Conservation (phyloP, 1,140 invertebrate genomes). For the Drosophila chauvacae region DNA sequence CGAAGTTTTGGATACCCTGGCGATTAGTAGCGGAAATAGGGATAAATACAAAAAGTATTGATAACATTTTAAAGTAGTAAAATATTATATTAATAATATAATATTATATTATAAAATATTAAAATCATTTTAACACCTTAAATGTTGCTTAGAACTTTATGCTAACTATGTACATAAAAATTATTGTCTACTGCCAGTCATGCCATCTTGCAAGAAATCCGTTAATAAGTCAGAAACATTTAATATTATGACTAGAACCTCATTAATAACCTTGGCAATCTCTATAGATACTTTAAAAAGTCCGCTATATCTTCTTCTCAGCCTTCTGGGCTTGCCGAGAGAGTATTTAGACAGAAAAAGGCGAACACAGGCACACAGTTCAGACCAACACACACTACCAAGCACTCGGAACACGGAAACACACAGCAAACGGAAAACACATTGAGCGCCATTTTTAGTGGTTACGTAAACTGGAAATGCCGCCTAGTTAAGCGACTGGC, state of each 20-base stretch:
- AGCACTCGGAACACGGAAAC: constrained; percentile 21
- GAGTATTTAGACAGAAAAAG: constrained; percentile 21
- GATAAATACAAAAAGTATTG: too few relatives aligned
- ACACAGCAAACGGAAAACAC: constrained; percentile 37
- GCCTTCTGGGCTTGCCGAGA: too few relatives aligned
- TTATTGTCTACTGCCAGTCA: not conserved
- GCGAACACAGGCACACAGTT: constrained; percentile 17
- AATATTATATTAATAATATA: too few relatives aligned
- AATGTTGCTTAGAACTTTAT: not conserved
- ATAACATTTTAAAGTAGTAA: not conserved
- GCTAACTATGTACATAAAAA: not conserved
- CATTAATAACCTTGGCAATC: not conserved
- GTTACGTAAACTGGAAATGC: constrained; percentile 77
- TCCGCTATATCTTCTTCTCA: not conserved
- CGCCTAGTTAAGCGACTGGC: constrained; percentile 34
- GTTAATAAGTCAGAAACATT: not conserved
- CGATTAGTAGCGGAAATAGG: not conserved
- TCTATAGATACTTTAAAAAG: not conserved
- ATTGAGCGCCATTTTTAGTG: constrained; percentile 62
- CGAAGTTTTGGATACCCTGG: not conserved
- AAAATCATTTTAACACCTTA: not conserved
- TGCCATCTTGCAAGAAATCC: not conserved
- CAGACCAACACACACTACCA: constrained; percentile 7
- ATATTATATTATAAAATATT: too few relatives aligned
- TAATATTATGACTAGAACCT: not conserved